Percentiles rank a stretch among this genome's conserved stretches.
phyloP scores from a whole-genome alignment of 2,888 invertebrate species.

The Limnephilus lunatus region DNA sequence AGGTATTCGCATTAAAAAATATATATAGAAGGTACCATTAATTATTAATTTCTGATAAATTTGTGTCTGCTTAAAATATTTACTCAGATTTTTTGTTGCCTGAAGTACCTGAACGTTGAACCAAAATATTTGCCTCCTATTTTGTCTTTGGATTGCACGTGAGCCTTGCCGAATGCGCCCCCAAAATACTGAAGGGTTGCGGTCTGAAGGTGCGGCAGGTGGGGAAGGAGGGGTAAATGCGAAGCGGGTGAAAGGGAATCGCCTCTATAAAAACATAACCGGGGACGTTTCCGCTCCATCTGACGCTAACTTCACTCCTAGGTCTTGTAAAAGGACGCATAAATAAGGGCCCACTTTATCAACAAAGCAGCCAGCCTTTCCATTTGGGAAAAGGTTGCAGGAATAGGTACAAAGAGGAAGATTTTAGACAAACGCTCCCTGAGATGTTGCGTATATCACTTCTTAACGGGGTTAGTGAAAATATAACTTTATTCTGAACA shows the following conservation, averaged over 20 bases:
- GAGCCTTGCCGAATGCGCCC: not conserved
- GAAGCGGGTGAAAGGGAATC: constrained; percentile 31
- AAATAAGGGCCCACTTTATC: constrained; percentile 53
- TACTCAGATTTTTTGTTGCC: not conserved
- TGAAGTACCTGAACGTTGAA: not conserved
- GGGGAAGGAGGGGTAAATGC: not conserved
- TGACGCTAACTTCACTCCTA: constrained; percentile 39
- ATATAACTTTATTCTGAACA: not conserved
- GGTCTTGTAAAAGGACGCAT: constrained; percentile 43
- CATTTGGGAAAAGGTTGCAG: constrained; percentile 24
- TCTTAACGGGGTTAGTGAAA: not conserved
- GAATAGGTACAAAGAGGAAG: not conserved
- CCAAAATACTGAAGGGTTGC: constrained; percentile 7
- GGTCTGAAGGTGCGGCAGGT: not conserved
- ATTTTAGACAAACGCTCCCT: constrained; percentile 23
- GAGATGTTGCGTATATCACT: constrained; percentile 22
- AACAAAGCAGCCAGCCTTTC: constrained; percentile 13
- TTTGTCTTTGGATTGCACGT: not conserved
- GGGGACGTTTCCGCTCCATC: constrained; percentile 47
- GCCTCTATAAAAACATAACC: constrained; percentile 53
- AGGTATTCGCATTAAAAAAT: too few relatives aligned
- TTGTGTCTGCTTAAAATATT: not conserved
- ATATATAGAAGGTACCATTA: not conserved
- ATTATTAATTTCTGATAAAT: not conserved
- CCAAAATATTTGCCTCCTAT: not conserved